phyloP scores from a whole-genome alignment of 2,113 vertebrate genomes.

The Bufo bufo region DNA sequence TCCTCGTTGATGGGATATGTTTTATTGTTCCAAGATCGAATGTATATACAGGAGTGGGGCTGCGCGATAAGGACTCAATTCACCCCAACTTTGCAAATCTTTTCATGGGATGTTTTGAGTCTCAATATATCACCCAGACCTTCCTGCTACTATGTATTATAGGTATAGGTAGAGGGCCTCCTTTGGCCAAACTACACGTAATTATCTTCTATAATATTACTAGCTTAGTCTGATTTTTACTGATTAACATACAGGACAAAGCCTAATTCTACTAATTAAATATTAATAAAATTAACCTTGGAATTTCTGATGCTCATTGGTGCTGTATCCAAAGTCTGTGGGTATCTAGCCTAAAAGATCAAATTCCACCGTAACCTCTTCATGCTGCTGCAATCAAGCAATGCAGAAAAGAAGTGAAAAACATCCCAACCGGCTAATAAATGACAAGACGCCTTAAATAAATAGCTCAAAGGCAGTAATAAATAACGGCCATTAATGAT shows the following conservation, averaged over 20 bases:
- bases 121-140: too few relatives aligned
- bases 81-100: too few relatives aligned
- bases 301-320: background rate
- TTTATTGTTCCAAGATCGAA: too few relatives aligned
- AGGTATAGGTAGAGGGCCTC: background rate
- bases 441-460: slow-evolving; percentile 34
- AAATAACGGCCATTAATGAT: slow-evolving; percentile 8
- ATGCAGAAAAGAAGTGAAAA: slow-evolving; percentile 30
- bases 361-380: slow-evolving; percentile 46
- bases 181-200: background rate
- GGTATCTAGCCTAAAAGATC: slow-evolving; percentile 12
- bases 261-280: slow-evolving; percentile 1
- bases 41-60: too few relatives aligned
- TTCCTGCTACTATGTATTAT: background rate
- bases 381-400: slow-evolving; percentile 53
- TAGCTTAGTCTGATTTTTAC: background rate
- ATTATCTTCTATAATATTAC: background rate
- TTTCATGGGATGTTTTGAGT: too few relatives aligned
- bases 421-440: slow-evolving; percentile 53
- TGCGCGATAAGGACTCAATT: too few relatives aligned
- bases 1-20: too few relatives aligned
- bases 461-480: slow-evolving; percentile 22
- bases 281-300: slow-evolving; percentile 42
- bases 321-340: slow-evolving; percentile 27
- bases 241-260: background rate